Percentiles rank a stretch among this genome's conserved stretches.
These are phyloP conservation scores for Sebastes schlegelii DNA, from an alignment of 2,113 vertebrate species.

Conservation along the genomic window DNA sequence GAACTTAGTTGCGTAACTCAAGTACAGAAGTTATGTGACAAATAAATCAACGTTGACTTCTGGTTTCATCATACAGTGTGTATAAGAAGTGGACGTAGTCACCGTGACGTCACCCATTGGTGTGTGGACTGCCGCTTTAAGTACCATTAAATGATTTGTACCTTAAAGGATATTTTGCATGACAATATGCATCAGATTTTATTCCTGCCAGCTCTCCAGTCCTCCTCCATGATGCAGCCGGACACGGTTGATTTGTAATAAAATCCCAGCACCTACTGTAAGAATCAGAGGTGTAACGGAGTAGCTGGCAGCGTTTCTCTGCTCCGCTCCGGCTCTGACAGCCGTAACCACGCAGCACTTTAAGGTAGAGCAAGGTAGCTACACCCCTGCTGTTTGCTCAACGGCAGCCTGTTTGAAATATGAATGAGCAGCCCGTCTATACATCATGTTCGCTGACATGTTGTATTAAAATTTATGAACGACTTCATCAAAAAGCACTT, in stretches of 20 bases:
- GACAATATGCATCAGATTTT: neutral
- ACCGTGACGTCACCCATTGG: no score
- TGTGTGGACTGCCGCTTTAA: neutral
- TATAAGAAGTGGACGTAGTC: no score
- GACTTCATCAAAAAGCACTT: constrained; percentile 99
- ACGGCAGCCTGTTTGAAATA: constrained; percentile 90
- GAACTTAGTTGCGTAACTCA: no score
- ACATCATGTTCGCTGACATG: constrained; percentile 94
- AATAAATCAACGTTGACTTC: no score
- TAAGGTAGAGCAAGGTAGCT: constrained; percentile 67
- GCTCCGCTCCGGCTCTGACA: constrained; percentile 15
- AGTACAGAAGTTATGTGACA: no score
- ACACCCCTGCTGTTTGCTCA: constrained; percentile 68
- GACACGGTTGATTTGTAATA: constrained; percentile 4
- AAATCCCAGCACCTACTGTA: constrained; percentile 1
- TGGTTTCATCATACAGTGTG: no score
- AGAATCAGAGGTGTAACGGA: neutral
- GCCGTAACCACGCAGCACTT: constrained; percentile 46
- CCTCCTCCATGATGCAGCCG: neutral
- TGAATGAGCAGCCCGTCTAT: constrained; percentile 93
- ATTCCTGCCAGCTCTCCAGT: neutral
- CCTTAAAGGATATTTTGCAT: neutral
- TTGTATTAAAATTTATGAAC: constrained; percentile 99
- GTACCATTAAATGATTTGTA: neutral
- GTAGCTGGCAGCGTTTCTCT: neutral